Evolutionary conservation across 2,113 vertebrate genomes (phyloP).

Genomic region (Microcebus murinus): DNA sequence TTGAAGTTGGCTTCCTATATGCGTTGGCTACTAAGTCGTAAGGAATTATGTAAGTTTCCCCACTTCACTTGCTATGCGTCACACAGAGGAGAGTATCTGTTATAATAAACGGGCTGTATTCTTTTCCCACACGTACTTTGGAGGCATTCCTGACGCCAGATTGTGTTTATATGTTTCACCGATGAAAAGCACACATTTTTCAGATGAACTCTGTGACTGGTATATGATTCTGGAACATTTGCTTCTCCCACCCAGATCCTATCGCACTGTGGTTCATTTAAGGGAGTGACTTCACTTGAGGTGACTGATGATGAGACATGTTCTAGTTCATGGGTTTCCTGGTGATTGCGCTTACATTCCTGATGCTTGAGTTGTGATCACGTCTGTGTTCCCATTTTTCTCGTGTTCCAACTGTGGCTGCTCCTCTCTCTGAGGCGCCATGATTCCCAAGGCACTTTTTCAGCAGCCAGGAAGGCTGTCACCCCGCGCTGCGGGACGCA

Average conservation of each 20-base stretch:
- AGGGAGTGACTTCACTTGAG: not conserved
- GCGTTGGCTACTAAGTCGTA: not conserved
- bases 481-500: not conserved
- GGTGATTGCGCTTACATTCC: not conserved
- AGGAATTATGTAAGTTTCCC: not conserved
- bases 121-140: not conserved
- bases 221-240: not conserved
- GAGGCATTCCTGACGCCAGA: not conserved
- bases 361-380: not conserved
- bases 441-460: not conserved
- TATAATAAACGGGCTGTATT: not conserved
- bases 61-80: not conserved
- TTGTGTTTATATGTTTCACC: constrained; percentile 11
- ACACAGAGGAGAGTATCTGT: not conserved
- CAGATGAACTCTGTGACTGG: not conserved
- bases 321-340: not conserved
- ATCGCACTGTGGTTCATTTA: not conserved
- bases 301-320: not conserved
- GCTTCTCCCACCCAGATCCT: not conserved
- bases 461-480: not conserved
- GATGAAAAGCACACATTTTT: not conserved
- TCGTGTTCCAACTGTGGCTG: not conserved
- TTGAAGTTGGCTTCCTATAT: constrained; percentile 12
- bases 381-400: not conserved
- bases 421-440: not conserved